phyloP scores from a whole-genome alignment of 2,113 vertebrate genomes.

The Semnopithecus entellus region DNA sequence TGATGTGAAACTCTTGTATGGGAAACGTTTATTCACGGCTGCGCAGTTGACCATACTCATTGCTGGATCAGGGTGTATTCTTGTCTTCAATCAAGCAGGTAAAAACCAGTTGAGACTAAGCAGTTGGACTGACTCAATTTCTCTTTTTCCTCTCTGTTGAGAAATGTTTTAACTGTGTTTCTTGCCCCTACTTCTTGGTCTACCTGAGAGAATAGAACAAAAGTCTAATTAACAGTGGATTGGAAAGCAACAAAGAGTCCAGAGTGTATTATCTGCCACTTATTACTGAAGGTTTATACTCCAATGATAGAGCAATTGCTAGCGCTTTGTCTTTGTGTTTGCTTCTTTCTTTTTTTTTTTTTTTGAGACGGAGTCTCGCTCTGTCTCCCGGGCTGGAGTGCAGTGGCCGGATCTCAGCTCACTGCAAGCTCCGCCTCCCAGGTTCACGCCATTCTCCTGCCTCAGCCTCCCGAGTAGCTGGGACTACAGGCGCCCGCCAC shows the following conservation, averaged over 20 bases:
- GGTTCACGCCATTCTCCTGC: too few relatives aligned
- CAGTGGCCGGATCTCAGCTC: too few relatives aligned
- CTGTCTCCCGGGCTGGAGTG: too few relatives aligned
- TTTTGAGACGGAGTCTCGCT: too few relatives aligned
- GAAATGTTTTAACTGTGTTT: conserved; percentile 62
- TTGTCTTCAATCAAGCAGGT: background rate
- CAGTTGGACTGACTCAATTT: conserved; percentile 69
- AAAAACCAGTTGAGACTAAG: conserved; percentile 37
- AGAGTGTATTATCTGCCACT: background rate
- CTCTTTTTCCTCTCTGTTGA: conserved; percentile 53
- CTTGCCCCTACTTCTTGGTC: background rate
- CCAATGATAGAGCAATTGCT: conserved; percentile 50
- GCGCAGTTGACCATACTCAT: background rate
- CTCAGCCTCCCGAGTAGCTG: too few relatives aligned
- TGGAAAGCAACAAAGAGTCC: conserved; percentile 15
- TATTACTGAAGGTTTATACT: conserved; percentile 1
- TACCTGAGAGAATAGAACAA: conserved; percentile 66
- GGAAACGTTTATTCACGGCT: conserved; percentile 9
- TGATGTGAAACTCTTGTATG: background rate
- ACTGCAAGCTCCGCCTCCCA: too few relatives aligned
- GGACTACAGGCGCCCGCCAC: too few relatives aligned
- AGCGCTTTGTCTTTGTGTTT: background rate
- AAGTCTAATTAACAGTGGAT: conserved; percentile 54
- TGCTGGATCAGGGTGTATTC: background rate
- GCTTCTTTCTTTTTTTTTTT: background rate